Percentiles rank a stretch among this genome's conserved stretches.
Evolutionary conservation across 2,888 invertebrate genomes (phyloP).

Genomic region (Elysia crispata): DNA sequence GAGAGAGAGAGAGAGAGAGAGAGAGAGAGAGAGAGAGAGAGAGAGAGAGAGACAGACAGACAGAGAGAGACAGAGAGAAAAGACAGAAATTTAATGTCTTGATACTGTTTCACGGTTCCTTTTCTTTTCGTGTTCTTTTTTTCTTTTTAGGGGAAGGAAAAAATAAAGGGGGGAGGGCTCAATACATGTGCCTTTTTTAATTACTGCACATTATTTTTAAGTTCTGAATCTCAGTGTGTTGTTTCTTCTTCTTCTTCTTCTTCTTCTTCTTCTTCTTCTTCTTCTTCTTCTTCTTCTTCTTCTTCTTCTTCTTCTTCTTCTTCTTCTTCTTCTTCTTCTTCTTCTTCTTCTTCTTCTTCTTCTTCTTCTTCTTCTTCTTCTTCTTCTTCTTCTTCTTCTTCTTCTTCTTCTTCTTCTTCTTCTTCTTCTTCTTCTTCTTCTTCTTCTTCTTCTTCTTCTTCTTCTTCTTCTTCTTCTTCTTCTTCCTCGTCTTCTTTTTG

Average conservation of each 20-base stretch:
- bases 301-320: background rate
- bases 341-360: background rate
- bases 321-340: background rate
- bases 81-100: no score
- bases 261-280: background rate
- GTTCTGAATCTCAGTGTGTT: no score
- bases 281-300: background rate
- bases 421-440: slow-evolving; percentile 23
- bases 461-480: slow-evolving; percentile 24
- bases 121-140: background rate
- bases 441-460: slow-evolving; percentile 22
- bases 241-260: background rate
- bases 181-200: background rate
- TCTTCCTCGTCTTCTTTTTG: slow-evolving; percentile 1
- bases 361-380: slow-evolving; percentile 10
- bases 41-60: no score
- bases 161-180: background rate
- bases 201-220: background rate
- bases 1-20: no score
- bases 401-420: slow-evolving; percentile 15
- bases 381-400: slow-evolving; percentile 11
- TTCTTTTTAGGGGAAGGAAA: no score
- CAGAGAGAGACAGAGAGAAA: no score
- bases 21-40: no score
- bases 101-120: no score